Evolutionary conservation across 2,113 vertebrate species (phyloP).

Genomic region (Oenanthe oenanthe): DNA sequence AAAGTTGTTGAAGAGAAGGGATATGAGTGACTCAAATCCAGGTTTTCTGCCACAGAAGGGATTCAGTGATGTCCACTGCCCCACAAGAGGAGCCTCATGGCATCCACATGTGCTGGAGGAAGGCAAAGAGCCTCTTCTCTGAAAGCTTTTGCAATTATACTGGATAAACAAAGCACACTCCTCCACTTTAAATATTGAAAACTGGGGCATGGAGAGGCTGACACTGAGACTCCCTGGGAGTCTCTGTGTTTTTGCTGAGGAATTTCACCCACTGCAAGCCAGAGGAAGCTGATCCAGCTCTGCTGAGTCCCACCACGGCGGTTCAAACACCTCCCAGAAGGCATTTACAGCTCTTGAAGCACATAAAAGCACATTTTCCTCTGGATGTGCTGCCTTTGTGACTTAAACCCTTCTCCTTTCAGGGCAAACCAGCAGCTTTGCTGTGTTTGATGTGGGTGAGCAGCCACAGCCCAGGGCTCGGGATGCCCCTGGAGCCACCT

Average conservation of each 20-base stretch:
- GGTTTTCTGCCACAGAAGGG: background rate
- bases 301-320: background rate
- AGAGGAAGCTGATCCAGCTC: background rate
- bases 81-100: background rate
- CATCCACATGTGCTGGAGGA: background rate
- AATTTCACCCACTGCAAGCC: background rate
- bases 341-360: background rate
- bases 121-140: background rate
- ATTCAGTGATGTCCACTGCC: background rate
- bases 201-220: background rate
- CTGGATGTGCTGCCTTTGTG: background rate
- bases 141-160: background rate
- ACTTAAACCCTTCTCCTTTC: background rate
- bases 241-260: background rate
- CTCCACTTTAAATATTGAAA: background rate
- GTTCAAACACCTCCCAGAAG: background rate
- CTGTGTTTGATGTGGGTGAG: background rate
- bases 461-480: background rate
- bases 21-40: background rate
- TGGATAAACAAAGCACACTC: background rate
- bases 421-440: background rate
- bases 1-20: background rate
- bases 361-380: background rate
- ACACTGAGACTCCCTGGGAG: background rate
- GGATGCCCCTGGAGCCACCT: background rate